Percentiles rank a stretch among this genome's conserved stretches.
These are phyloP conservation scores for Candoia aspera DNA, from an alignment of 2,113 vertebrate species.

Conservation along the genomic window DNA sequence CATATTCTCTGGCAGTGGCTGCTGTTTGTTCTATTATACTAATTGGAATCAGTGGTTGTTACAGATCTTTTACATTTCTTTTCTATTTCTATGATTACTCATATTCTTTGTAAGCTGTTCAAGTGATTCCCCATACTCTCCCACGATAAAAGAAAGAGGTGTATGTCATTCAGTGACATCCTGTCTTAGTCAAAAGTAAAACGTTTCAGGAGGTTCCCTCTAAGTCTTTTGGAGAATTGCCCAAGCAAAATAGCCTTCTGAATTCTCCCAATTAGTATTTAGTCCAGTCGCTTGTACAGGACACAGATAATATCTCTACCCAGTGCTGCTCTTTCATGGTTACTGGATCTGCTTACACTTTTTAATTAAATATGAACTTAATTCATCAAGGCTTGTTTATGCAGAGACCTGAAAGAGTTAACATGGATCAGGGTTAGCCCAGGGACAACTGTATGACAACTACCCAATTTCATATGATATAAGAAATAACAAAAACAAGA, in stretches of 20 bases:
- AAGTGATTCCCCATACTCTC: not conserved
- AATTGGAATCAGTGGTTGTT: not conserved
- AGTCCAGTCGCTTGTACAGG: not conserved
- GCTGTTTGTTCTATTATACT: not conserved
- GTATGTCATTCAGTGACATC: not conserved
- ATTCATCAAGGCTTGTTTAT: not conserved
- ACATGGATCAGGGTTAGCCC: not conserved
- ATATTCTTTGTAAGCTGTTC: not conserved
- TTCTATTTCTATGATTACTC: not conserved
- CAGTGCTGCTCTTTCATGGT: not conserved
- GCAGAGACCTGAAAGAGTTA: not conserved
- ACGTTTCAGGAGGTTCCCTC: constrained; percentile 66
- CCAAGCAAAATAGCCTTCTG: not conserved
- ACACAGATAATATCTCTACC: not conserved
- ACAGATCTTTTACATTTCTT: not conserved
- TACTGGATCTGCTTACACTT: not conserved
- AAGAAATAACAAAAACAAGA: not conserved
- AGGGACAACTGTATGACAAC: not conserved
- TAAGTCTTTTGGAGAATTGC: not conserved
- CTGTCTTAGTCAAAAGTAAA: constrained; percentile 36
- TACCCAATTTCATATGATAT: not conserved
- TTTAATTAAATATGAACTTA: not conserved
- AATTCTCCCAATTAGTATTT: not conserved
- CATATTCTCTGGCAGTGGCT: not conserved
- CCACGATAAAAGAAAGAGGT: not conserved